phyloP scores from a whole-genome alignment of 2,888 invertebrate species.

The Acleris literana region DNA sequence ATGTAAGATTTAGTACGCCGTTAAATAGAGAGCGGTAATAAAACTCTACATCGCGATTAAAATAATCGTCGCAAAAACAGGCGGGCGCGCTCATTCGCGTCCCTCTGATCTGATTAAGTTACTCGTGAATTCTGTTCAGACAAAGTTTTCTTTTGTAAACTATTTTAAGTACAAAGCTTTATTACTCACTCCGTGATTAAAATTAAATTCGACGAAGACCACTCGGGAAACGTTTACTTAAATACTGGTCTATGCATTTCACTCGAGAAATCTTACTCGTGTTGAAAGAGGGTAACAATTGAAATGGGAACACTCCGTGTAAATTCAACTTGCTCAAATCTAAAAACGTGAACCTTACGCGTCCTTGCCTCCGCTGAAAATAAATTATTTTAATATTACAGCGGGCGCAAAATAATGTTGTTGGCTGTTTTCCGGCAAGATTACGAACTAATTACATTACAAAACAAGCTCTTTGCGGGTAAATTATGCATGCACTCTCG shows the following conservation, averaged over 20 bases:
- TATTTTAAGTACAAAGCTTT: slow-evolving; percentile 25
- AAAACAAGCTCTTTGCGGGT: slow-evolving; percentile 79
- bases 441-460: slow-evolving; percentile 83
- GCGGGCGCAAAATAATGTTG: slow-evolving; percentile 73
- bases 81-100: slow-evolving; percentile 54
- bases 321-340: slow-evolving; percentile 51
- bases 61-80: slow-evolving; percentile 80
- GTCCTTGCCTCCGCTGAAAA: slow-evolving; percentile 61
- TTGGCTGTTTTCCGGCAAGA: slow-evolving; percentile 77
- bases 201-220: neutral
- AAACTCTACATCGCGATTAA: slow-evolving; percentile 67
- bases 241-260: neutral
- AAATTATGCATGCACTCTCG: slow-evolving; percentile 83
- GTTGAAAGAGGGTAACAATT: slow-evolving; percentile 13
- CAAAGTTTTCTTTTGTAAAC: slow-evolving; percentile 33
- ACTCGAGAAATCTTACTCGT: neutral
- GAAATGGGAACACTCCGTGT: slow-evolving; percentile 36
- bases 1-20: slow-evolving; percentile 46
- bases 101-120: slow-evolving; percentile 30
- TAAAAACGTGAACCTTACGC: slow-evolving; percentile 52
- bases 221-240: slow-evolving; percentile 5
- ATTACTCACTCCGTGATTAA: slow-evolving; percentile 6
- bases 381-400: slow-evolving; percentile 82
- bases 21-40: slow-evolving; percentile 61
- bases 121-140: slow-evolving; percentile 25